Evolutionary conservation across 2,888 invertebrate genomes (phyloP).

Genomic region (Scaptomyza cyrtandrae): DNA sequence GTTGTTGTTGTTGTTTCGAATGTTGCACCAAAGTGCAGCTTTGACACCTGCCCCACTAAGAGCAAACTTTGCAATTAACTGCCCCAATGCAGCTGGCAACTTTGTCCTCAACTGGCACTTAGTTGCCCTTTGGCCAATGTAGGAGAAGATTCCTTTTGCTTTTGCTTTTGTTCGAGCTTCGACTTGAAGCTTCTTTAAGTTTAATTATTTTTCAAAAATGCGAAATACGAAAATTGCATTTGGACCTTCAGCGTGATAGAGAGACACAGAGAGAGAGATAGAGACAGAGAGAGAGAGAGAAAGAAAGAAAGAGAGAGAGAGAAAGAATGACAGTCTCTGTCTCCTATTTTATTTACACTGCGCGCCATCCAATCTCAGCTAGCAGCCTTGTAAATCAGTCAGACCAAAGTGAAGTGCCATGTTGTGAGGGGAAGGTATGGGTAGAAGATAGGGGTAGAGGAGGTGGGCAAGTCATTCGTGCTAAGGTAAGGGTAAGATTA

Average conservation of each 20-base stretch:
- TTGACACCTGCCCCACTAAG: constrained; percentile 63
- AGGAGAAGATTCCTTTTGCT: neutral
- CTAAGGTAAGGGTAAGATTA: constrained; percentile 61
- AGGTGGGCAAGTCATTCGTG: constrained; percentile 8
- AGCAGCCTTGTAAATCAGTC: constrained; percentile 81
- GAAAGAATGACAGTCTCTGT: constrained; percentile 28
- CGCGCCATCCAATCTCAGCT: constrained; percentile 79
- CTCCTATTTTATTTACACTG: constrained; percentile 80
- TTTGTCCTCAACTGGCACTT: constrained; percentile 55
- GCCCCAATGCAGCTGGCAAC: constrained; percentile 63
- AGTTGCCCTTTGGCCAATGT: constrained; percentile 17
- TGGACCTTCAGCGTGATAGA: constrained; percentile 22
- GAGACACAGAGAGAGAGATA: neutral
- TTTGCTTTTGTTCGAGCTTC: constrained; percentile 4
- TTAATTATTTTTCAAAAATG: constrained; percentile 78
- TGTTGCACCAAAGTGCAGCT: constrained; percentile 51
- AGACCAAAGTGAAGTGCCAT: constrained; percentile 48
- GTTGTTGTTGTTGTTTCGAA: constrained; percentile 12
- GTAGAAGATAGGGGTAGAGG: neutral
- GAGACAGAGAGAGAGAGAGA: neutral
- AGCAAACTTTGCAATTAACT: constrained; percentile 74
- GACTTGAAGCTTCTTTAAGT: constrained; percentile 65
- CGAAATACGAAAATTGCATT: constrained; percentile 79
- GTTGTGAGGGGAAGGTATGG: neutral
- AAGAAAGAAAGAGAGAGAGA: neutral